Evolutionary conservation across 1,140 invertebrate genomes (phyloP).

Genomic region (Planococcus citri): DNA sequence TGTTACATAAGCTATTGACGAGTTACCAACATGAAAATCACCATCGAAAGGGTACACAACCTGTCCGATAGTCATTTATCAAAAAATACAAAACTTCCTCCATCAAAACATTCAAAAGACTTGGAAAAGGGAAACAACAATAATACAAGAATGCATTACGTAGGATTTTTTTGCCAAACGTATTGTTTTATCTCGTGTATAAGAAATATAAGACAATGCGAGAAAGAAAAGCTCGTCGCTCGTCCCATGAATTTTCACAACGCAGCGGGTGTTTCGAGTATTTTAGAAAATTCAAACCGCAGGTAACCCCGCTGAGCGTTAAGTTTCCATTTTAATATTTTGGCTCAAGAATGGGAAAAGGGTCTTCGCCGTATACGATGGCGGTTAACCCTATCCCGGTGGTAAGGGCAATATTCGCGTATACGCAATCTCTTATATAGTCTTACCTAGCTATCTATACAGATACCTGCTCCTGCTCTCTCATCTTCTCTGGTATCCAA

Average conservation of each 20-base stretch:
- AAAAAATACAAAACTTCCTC: not conserved
- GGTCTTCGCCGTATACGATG: not conserved
- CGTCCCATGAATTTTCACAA: slow-evolving; percentile 9
- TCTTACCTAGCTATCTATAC: no score
- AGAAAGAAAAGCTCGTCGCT: not conserved
- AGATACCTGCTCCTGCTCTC: not conserved
- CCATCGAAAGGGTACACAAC: not conserved
- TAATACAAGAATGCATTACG: not conserved
- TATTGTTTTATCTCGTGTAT: not conserved
- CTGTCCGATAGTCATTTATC: not conserved
- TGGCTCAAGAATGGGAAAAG: not conserved
- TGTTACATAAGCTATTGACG: no score
- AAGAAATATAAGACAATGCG: no score
- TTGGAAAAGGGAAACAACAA: not conserved
- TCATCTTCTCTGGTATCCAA: no score
- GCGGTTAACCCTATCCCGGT: not conserved
- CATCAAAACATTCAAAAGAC: not conserved
- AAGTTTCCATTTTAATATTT: slow-evolving; percentile 13
- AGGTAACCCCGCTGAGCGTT: slow-evolving; percentile 8
- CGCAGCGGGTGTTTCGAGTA: not conserved
- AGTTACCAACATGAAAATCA: not conserved
- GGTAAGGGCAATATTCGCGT: no score
- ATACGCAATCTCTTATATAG: not conserved
- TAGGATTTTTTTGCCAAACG: not conserved
- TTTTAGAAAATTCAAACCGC: slow-evolving; percentile 2